Evolutionary conservation across 2,113 vertebrate species (phyloP).

Genomic region (Anseranas semipalmata): DNA sequence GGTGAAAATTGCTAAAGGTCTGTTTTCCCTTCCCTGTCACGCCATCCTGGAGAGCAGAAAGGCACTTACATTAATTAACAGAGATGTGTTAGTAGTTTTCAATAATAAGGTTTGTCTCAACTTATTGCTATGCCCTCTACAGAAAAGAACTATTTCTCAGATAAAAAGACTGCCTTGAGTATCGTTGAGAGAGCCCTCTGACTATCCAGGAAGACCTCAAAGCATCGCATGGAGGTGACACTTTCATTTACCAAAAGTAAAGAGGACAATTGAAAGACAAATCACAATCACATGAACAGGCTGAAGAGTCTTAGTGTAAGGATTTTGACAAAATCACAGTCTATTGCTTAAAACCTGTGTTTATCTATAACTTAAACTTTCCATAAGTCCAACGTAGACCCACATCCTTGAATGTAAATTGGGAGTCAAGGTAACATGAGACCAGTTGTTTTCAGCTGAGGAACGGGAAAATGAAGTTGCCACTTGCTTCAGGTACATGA

Average conservation of each 20-base stretch:
- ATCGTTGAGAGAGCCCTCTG: neutral
- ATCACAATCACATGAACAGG: neutral
- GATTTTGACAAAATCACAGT: neutral
- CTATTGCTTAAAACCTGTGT: neutral
- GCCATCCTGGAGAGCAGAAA: neutral
- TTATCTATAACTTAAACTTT: neutral
- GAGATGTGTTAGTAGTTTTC: neutral
- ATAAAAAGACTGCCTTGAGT: neutral
- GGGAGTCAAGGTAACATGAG: neutral
- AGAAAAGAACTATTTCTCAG: neutral
- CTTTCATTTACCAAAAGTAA: neutral
- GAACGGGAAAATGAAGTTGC: neutral
- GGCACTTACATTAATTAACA: neutral
- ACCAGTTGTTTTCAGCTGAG: neutral
- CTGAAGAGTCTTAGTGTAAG: neutral
- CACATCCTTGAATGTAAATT: neutral
- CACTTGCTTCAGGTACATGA: neutral
- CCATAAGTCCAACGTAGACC: neutral
- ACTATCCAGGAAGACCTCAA: neutral
- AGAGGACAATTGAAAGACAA: neutral
- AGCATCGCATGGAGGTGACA: neutral
- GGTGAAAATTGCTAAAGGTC: neutral
- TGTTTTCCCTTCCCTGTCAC: neutral
- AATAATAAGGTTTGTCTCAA: neutral
- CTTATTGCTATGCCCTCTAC: neutral